Evolutionary conservation across 2,113 vertebrate species (phyloP).

Genomic region (Ochotona curzoniae): DNA sequence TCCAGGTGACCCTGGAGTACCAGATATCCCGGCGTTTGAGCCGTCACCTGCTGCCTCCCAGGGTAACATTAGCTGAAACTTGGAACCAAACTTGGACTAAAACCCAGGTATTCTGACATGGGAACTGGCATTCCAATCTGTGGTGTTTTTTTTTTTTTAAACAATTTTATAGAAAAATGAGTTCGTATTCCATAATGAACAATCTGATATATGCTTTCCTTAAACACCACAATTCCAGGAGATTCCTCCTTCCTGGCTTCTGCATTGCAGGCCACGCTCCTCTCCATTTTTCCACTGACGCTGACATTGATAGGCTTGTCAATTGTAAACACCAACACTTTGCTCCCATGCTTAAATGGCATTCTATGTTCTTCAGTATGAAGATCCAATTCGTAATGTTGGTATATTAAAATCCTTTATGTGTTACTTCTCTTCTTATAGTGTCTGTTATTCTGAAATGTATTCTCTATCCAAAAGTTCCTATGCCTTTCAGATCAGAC

Average conservation of each 20-base stretch:
- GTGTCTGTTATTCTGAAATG: background rate
- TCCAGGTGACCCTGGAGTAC: too few species aligned
- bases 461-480: background rate
- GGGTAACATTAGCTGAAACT: too few species aligned
- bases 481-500: background rate
- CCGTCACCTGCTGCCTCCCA: too few species aligned
- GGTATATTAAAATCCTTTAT: background rate
- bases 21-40: too few species aligned
- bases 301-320: background rate
- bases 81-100: too few species aligned
- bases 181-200: background rate
- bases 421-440: too few species aligned
- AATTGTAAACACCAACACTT: background rate
- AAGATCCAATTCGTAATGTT: background rate
- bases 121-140: too few species aligned
- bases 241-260: background rate
- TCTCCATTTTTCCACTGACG: background rate
- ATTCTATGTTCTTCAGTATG: background rate
- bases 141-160: background rate
- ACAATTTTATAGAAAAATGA: background rate
- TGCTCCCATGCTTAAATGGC: background rate
- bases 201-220: background rate
- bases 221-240: background rate
- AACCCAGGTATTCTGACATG: too few species aligned
- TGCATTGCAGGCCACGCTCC: too few species aligned